Percentiles rank a stretch among this genome's conserved stretches.
Evolutionary conservation across 2,113 vertebrate species (phyloP).

Genomic region (Rousettus leschenaultii): DNA sequence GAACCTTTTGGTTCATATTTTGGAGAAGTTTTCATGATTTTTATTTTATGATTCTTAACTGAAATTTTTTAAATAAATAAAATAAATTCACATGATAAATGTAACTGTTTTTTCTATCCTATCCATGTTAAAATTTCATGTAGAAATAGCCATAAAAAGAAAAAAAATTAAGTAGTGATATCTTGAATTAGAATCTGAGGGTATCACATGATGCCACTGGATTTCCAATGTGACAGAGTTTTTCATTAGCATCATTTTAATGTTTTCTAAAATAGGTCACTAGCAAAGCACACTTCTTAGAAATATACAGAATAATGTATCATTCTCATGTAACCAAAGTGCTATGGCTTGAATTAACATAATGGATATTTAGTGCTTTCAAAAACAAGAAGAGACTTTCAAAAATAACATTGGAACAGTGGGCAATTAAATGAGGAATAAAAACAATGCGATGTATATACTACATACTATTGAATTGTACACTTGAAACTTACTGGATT

Average conservation of each 20-base stretch:
- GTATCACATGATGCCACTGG: neutral
- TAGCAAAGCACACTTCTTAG: neutral
- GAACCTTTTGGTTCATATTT: neutral
- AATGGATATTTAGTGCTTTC: neutral
- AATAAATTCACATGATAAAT: neutral
- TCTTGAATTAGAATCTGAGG: neutral
- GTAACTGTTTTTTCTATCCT: neutral
- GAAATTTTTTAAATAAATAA: neutral
- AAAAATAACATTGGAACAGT: neutral
- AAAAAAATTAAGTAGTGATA: neutral
- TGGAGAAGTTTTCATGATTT: neutral
- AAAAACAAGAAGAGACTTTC: neutral
- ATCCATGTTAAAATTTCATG: neutral
- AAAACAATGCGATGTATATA: neutral
- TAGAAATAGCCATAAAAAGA: neutral
- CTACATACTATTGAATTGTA: too few relatives aligned
- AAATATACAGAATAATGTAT: neutral
- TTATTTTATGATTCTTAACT: neutral
- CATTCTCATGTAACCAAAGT: neutral
- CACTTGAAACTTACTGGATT: too few relatives aligned
- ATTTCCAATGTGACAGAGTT: neutral
- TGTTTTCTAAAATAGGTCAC: neutral
- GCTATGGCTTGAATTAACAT: neutral
- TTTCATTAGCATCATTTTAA: neutral
- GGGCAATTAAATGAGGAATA: neutral